Percentiles rank a stretch among this genome's conserved stretches.
phyloP scores from a whole-genome alignment of 2,113 vertebrate genomes.

The Empidonax traillii region DNA sequence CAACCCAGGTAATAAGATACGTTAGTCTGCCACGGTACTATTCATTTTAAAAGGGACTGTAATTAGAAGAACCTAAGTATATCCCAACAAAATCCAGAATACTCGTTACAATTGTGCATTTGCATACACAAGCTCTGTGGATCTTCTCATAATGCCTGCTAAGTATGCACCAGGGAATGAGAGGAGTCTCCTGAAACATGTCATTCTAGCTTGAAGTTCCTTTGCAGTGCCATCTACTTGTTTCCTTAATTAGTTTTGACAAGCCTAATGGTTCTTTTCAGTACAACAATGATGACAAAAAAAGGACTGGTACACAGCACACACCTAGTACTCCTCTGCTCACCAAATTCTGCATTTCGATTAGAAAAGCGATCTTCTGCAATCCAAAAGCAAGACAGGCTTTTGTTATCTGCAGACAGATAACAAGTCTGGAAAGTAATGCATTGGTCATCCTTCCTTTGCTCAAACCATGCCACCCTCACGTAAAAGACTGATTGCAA shows the following conservation, averaged over 20 bases:
- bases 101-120: neutral
- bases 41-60: neutral
- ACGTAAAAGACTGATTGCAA: neutral
- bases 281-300: neutral
- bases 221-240: neutral
- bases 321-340: neutral
- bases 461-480: neutral
- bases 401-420: neutral
- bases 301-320: neutral
- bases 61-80: neutral
- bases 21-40: neutral
- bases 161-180: neutral
- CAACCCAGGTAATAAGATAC: neutral
- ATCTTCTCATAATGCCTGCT: neutral
- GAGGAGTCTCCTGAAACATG: slow-evolving; percentile 14
- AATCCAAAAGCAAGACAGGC: neutral
- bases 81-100: neutral
- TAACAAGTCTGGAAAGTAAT: neutral
- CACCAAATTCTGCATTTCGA: neutral
- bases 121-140: neutral
- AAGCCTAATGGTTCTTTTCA: slow-evolving; percentile 25
- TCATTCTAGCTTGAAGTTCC: slow-evolving; percentile 1
- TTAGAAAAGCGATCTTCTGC: neutral
- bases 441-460: neutral
- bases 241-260: slow-evolving; percentile 55